Evolutionary conservation across 1,140 invertebrate species (phyloP).

Genomic region (Hylyphantes graminicola): DNA sequence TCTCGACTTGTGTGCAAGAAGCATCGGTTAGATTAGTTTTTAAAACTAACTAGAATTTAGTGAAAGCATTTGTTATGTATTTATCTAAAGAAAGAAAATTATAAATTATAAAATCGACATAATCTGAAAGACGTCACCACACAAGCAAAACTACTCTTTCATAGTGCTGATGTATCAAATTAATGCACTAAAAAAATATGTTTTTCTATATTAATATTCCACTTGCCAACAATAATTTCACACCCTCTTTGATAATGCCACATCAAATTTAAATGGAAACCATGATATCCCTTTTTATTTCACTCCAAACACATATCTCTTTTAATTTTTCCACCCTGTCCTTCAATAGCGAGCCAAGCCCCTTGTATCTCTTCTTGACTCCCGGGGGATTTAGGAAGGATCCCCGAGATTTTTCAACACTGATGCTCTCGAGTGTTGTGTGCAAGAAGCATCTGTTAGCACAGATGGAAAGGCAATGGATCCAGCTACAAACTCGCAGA

Average conservation of each 20-base stretch:
- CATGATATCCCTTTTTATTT: not conserved
- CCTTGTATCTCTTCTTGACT: constrained; percentile 14
- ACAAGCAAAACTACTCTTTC: too few relatives aligned
- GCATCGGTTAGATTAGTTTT: constrained; percentile 45
- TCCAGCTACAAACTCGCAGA: constrained; percentile 13
- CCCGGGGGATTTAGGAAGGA: not conserved
- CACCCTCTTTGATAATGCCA: too few relatives aligned
- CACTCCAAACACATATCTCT: not conserved
- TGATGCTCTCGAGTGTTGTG: constrained; percentile 25
- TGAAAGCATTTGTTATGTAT: too few relatives aligned
- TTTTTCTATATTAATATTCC: too few relatives aligned
- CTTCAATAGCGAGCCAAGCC: not conserved
- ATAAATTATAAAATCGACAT: too few relatives aligned
- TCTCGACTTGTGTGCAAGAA: constrained; percentile 14
- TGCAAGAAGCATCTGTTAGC: constrained; percentile 33
- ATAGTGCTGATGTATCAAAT: too few relatives aligned
- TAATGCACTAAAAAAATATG: too few relatives aligned
- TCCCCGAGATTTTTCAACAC: constrained; percentile 19
- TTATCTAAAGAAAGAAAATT: too few relatives aligned
- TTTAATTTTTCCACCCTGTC: not conserved
- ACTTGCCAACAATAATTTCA: too few relatives aligned
- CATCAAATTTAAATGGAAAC: too few relatives aligned
- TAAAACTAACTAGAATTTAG: too few relatives aligned
- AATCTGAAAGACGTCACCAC: too few relatives aligned
- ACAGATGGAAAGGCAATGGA: constrained; percentile 33